Conservation (phyloP, 2,888 invertebrate species). For the Caenorhabditis panamensis region DNA sequence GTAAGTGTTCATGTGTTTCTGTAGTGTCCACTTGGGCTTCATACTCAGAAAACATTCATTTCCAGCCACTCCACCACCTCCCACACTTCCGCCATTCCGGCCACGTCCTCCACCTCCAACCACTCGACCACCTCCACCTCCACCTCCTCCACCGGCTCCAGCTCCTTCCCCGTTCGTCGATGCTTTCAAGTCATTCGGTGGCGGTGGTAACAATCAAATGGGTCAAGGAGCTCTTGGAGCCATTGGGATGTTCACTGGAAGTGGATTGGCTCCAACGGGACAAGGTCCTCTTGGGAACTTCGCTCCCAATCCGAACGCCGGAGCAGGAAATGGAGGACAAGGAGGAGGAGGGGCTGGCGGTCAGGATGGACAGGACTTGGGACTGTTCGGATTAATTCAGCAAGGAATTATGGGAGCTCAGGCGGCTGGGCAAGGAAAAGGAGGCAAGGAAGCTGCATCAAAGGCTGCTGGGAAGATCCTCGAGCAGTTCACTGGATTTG, state of each 20-base stretch:
- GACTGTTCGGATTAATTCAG: constrained; percentile 66
- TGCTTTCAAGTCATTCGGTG: constrained; percentile 51
- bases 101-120: constrained; percentile 61
- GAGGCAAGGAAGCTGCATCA: constrained; percentile 63
- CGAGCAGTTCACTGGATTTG: constrained; percentile 71
- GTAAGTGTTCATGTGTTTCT: constrained; percentile 56
- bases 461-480: constrained; percentile 67
- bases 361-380: constrained; percentile 65
- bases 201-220: constrained; percentile 30
- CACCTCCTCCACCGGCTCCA: constrained; percentile 58
- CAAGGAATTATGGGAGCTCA: constrained; percentile 68
- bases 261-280: constrained; percentile 55
- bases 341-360: constrained; percentile 40
- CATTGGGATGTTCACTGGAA: constrained; percentile 63
- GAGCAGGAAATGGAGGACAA: constrained; percentile 24
- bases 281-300: constrained; percentile 63
- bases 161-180: constrained; percentile 56
- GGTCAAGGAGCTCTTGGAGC: constrained; percentile 62
- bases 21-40: background rate
- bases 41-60: too few species aligned
- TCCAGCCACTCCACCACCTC: constrained; percentile 66
- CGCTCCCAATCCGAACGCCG: constrained; percentile 48
- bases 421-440: constrained; percentile 57
- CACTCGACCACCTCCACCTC: constrained; percentile 43
- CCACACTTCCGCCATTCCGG: constrained; percentile 53